Conservation (phyloP, 92 coral and sea anemone genomes). For the Heliopora coerulea region DNA sequence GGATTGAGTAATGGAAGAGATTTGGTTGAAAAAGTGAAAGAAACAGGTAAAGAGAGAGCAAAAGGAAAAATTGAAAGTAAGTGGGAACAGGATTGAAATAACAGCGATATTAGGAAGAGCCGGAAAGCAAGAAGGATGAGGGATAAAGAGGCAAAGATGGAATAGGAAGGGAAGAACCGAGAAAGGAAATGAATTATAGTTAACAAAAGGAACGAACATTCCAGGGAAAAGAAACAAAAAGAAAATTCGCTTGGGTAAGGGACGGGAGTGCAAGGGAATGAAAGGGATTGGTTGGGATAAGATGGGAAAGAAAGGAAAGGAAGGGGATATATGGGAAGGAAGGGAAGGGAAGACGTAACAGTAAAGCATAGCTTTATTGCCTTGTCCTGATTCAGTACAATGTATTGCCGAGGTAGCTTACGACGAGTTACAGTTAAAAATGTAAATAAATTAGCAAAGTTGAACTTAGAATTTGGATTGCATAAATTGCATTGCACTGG, state of each 20-base stretch:
- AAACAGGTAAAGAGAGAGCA: background rate
- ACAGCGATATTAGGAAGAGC: background rate
- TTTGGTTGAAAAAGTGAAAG: background rate
- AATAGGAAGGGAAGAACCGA: background rate
- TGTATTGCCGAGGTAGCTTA: no score
- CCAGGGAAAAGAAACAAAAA: background rate
- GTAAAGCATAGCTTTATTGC: no score
- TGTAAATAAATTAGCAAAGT: no score
- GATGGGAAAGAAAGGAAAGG: background rate
- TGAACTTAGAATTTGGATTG: no score
- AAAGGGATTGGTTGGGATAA: background rate
- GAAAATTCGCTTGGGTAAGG: background rate
- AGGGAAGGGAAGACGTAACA: background rate
- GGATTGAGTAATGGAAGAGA: conserved; percentile 20
- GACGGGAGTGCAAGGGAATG: background rate
- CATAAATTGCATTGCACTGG: no score
- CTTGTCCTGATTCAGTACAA: no score
- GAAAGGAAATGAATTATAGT: background rate
- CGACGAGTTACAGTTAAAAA: no score
- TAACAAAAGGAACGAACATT: background rate
- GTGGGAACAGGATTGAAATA: background rate
- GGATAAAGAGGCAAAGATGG: background rate
- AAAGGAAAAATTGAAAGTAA: background rate
- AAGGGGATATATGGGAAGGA: background rate
- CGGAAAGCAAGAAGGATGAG: background rate